Conservation (phyloP, 2,797 vertebrate species). For the Dipus sagitta region DNA sequence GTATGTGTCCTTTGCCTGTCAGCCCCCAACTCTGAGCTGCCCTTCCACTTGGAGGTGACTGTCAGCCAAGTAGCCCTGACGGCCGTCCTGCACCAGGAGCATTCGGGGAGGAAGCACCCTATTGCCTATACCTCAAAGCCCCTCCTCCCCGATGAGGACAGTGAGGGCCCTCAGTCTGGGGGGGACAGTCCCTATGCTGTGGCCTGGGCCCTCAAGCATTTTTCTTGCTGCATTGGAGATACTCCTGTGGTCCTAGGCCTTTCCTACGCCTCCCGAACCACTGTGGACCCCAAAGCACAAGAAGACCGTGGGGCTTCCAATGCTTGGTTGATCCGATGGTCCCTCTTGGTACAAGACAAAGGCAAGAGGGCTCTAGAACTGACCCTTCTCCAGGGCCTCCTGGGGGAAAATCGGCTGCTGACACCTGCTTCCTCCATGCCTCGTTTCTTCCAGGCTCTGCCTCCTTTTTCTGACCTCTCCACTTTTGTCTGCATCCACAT, state of each 20-base stretch:
- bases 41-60: conserved; percentile 77
- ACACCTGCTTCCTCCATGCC: conserved; percentile 19
- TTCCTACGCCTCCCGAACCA: conserved; percentile 63
- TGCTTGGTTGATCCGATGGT: conserved; percentile 78
- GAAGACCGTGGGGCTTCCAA: conserved; percentile 53
- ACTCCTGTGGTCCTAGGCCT: conserved; percentile 74
- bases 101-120: conserved; percentile 72
- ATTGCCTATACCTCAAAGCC: conserved; percentile 80
- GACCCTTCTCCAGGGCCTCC: conserved; percentile 75
- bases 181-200: conserved; percentile 78
- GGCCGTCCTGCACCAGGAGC: conserved; percentile 74
- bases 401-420: conserved; percentile 73
- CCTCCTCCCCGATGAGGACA: conserved; percentile 70
- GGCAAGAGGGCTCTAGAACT: conserved; percentile 75
- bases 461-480: conserved; percentile 76
- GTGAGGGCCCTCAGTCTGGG: conserved; percentile 73
- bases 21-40: conserved; percentile 69
- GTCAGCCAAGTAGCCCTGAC: conserved; percentile 77
- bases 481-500: conserved; percentile 80
- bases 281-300: background rate
- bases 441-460: conserved; percentile 77
- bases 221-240: conserved; percentile 76
- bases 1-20: conserved; percentile 75
- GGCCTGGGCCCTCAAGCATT: conserved; percentile 81
- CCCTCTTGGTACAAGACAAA: conserved; percentile 81